Percentiles rank a stretch among this genome's conserved stretches.
These are phyloP conservation scores for Knipowitschia caucasica DNA, from an alignment of 2,797 vertebrate species.

Conservation along the genomic window DNA sequence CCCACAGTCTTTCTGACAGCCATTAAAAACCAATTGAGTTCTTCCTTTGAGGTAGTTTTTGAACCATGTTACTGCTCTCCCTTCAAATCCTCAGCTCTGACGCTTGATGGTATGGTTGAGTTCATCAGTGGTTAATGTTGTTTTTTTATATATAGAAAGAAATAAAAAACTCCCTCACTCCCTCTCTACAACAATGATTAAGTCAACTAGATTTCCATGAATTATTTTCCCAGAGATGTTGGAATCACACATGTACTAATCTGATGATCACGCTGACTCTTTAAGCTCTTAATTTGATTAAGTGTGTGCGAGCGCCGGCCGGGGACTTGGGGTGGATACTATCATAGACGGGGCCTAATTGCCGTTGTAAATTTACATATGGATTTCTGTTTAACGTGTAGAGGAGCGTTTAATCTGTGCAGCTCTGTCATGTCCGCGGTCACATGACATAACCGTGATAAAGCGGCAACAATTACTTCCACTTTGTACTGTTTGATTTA, in stretches of 20 bases:
- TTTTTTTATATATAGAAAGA: no score
- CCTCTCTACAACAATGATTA: no score
- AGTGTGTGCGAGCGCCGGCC: slow-evolving; percentile 85
- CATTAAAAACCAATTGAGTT: no score
- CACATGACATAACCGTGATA: slow-evolving; percentile 77
- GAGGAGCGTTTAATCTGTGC: slow-evolving; percentile 87
- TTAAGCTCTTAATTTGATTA: slow-evolving; percentile 98
- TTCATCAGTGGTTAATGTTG: no score
- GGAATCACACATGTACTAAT: slow-evolving; percentile 81
- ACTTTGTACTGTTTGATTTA: slow-evolving; percentile 76
- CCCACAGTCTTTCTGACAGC: no score
- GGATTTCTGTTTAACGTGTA: slow-evolving; percentile 87
- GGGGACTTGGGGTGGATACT: slow-evolving; percentile 83
- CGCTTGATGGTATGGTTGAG: no score
- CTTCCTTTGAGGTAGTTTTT: no score
- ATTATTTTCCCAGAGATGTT: slow-evolving; percentile 93
- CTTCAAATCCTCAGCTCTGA: no score
- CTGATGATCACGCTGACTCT: slow-evolving; percentile 84
- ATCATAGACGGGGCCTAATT: slow-evolving; percentile 81
- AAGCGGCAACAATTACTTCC: slow-evolving; percentile 78
- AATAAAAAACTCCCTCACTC: no score
- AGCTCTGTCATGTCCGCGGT: slow-evolving; percentile 83
- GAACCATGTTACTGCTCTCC: no score
- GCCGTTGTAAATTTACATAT: slow-evolving; percentile 90
- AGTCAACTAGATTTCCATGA: slow-evolving; percentile 83